A percentile compares a stretch with the other conserved stretches of the same genome.
phyloP scores from a whole-genome alignment of 2,888 invertebrate species.

The Lithophane semibrunnea region DNA sequence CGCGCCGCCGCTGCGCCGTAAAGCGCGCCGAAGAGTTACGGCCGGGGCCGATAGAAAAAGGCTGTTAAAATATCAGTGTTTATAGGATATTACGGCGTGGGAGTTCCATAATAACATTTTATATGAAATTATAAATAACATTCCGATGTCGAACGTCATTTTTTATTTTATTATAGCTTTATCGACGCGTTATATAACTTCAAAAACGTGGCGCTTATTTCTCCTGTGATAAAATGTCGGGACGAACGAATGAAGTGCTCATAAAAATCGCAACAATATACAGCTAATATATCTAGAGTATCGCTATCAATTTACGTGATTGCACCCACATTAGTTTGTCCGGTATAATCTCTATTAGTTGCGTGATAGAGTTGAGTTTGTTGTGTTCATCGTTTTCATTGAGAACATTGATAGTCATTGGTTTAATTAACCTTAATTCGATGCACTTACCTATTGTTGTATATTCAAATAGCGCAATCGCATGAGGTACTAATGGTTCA shows the following conservation, averaged over 20 bases:
- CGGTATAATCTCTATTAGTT: conserved; percentile 65
- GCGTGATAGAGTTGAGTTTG: conserved; percentile 70
- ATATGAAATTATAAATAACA: conserved; percentile 61
- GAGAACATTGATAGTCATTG: conserved; percentile 80
- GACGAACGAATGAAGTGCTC: conserved; percentile 46
- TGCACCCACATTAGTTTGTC: conserved; percentile 61
- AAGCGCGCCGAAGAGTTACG: conserved; percentile 53
- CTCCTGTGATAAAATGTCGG: conserved; percentile 7
- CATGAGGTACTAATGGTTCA: conserved; percentile 66
- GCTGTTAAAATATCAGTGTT: conserved; percentile 66
- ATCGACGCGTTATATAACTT: conserved; percentile 16
- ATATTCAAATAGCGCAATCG: conserved; percentile 73
- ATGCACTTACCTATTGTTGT: conserved; percentile 78
- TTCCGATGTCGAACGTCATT: conserved; percentile 41
- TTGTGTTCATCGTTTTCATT: conserved; percentile 64
- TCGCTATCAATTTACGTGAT: conserved; percentile 71
- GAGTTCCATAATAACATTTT: conserved; percentile 58
- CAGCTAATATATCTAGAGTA: conserved; percentile 60
- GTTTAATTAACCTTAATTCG: conserved; percentile 86
- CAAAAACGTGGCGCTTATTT: conserved; percentile 34
- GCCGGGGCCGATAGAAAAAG: conserved; percentile 56
- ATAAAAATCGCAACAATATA: conserved; percentile 52
- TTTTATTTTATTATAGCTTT: conserved; percentile 57
- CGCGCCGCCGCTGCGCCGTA: conserved; percentile 42
- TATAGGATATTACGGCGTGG: conserved; percentile 60